Evolutionary conservation across 2,888 invertebrate genomes (phyloP).

Genomic region (Iphiclides podalirius): DNA sequence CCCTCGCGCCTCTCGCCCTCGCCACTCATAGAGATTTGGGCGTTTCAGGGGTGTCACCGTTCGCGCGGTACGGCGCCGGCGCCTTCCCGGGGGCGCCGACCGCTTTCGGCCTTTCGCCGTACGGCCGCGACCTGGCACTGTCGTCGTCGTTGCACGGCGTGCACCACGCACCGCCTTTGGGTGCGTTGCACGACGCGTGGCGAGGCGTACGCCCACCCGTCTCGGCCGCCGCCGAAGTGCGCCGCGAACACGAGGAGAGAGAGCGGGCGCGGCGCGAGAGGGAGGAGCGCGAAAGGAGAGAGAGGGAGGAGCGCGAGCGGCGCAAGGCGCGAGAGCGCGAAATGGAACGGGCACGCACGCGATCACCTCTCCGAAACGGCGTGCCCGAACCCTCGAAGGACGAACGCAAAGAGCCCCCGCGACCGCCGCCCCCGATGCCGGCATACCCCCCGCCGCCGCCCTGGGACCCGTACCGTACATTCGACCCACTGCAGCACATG

Average conservation of each 20-base stretch:
- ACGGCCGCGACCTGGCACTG: conserved; percentile 82
- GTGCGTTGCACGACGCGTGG: conserved; percentile 67
- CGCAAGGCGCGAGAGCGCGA: conserved; percentile 80
- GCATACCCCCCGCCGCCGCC: conserved; percentile 80
- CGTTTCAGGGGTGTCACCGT: conserved; percentile 86
- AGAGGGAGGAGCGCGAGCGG: conserved; percentile 78
- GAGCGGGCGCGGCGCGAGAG: conserved; percentile 80
- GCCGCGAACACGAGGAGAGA: conserved; percentile 69
- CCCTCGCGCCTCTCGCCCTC: conserved; percentile 40
- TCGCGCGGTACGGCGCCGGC: conserved; percentile 87
- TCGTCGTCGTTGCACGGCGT: conserved; percentile 65
- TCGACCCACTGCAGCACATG: conserved; percentile 84
- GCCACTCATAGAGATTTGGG: conserved; percentile 58
- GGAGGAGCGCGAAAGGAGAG: conserved; percentile 82
- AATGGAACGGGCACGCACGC: conserved; percentile 81
- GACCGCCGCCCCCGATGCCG: conserved; percentile 67
- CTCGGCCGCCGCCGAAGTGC: conserved; percentile 52
- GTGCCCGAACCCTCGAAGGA: conserved; percentile 64
- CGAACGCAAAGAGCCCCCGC: conserved; percentile 77
- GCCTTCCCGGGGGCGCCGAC: conserved; percentile 82
- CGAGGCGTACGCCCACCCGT: conserved; percentile 53
- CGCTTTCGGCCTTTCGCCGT: conserved; percentile 85
- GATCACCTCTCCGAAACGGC: conserved; percentile 89
- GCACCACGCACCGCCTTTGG: conserved; percentile 61
- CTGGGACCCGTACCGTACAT: conserved; percentile 86